Percentiles rank a stretch among this genome's conserved stretches.
Conservation (phyloP, 2,113 vertebrate species). For the Euleptes europaea region DNA sequence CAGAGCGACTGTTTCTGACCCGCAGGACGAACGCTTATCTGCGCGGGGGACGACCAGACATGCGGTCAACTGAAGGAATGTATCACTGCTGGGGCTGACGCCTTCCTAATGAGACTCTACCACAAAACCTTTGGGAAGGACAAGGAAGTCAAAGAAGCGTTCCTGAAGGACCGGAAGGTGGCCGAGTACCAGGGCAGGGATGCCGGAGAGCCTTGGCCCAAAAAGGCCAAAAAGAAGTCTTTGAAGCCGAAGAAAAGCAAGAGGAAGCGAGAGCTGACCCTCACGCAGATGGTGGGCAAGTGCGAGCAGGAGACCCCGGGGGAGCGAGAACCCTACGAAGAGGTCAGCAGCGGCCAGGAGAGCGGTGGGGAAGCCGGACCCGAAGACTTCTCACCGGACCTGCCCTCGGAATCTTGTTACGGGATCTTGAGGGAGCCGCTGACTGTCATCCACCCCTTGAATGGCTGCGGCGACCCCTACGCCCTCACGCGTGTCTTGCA, state of each 20-base stretch:
- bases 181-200: conserved; percentile 54
- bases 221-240: conserved; percentile 64
- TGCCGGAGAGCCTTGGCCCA: conserved; percentile 66
- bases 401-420: conserved; percentile 86
- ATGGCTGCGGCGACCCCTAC: conserved; percentile 90
- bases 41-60: conserved; percentile 93
- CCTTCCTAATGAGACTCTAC: conserved; percentile 85
- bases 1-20: neutral
- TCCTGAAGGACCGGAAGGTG: conserved; percentile 64
- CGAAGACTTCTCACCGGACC: conserved; percentile 75
- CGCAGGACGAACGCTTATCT: conserved; percentile 91
- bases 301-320: conserved; percentile 68
- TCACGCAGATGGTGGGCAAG: conserved; percentile 86
- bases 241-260: conserved; percentile 60
- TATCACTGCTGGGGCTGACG: conserved; percentile 80
- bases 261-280: conserved; percentile 77
- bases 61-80: conserved; percentile 94
- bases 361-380: conserved; percentile 58
- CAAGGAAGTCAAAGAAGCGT: conserved; percentile 70
- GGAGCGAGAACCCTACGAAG: conserved; percentile 51
- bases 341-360: conserved; percentile 59
- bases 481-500: conserved; percentile 88
- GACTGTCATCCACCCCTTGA: conserved; percentile 89
- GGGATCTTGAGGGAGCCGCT: conserved; percentile 89
- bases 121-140: conserved; percentile 84